These are phyloP conservation scores for Coreius guichenoti DNA, from an alignment of 2,797 vertebrate species.

Conservation along the genomic window DNA sequence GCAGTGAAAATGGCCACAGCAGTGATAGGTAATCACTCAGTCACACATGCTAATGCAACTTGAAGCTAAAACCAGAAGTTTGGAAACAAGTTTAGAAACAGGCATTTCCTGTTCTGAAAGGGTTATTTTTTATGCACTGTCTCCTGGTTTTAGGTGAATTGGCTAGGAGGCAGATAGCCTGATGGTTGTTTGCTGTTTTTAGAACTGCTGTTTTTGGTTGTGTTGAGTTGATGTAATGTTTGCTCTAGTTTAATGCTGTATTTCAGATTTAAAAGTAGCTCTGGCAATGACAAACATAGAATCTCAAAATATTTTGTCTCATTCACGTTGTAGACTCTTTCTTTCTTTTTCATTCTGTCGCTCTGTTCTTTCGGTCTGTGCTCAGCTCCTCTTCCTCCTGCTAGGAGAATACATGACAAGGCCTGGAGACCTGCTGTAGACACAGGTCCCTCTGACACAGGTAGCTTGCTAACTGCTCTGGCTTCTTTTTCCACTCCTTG, in stretches of 20 bases:
- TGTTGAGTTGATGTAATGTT: not conserved
- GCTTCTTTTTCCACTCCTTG: not conserved
- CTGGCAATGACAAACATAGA: not conserved
- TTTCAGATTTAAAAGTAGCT: not conserved
- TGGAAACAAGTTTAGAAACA: constrained; percentile 7
- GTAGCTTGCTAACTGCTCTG: constrained; percentile 58
- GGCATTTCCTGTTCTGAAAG: constrained; percentile 21
- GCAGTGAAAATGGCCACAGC: constrained; percentile 60
- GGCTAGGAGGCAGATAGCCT: not conserved
- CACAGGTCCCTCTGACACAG: constrained; percentile 64
- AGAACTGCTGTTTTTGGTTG: not conserved
- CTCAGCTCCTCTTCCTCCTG: constrained; percentile 62
- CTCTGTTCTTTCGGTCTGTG: constrained; percentile 24
- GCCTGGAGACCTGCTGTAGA: constrained; percentile 75
- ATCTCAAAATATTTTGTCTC: not conserved
- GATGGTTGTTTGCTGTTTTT: not conserved
- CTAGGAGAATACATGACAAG: constrained; percentile 68
- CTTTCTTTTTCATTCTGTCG: constrained; percentile 32
- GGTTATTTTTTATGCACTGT: not conserved
- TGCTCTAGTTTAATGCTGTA: not conserved
- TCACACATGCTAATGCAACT: not conserved
- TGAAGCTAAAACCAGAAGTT: not conserved
- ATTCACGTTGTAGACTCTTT: not conserved
- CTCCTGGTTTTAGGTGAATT: not conserved
- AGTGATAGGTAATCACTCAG: constrained; percentile 73